Conservation (phyloP, 2,797 vertebrate genomes). For the Diceros bicornis region DNA sequence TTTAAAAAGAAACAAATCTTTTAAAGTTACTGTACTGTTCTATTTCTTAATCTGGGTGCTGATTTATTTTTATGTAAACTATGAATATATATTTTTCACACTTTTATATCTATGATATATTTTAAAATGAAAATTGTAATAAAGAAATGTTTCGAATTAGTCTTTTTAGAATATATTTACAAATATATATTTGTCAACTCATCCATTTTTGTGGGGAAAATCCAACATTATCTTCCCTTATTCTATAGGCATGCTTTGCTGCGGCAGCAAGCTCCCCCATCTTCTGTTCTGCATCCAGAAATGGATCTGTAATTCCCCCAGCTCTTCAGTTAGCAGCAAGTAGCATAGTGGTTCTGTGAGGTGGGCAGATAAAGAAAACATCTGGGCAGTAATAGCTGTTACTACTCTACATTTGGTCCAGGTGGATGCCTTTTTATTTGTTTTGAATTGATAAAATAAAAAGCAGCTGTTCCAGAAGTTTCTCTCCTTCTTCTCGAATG, state of each 20-base stretch:
- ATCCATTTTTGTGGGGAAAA: background rate
- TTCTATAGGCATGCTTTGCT: background rate
- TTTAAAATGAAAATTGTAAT: background rate
- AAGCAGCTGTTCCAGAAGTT: background rate
- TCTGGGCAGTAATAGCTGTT: background rate
- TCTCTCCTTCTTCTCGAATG: background rate
- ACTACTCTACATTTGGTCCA: background rate
- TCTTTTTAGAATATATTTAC: background rate
- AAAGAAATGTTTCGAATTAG: background rate
- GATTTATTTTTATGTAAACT: constrained; percentile 14
- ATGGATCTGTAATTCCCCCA: background rate
- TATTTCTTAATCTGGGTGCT: background rate
- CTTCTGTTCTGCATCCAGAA: background rate
- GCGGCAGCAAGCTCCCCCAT: background rate
- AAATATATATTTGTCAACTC: background rate
- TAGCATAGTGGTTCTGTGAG: background rate
- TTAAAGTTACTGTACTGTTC: background rate
- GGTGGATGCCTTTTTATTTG: background rate
- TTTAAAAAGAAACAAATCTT: constrained; percentile 55
- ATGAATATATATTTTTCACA: background rate
- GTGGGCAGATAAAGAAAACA: background rate
- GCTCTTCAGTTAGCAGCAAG: background rate
- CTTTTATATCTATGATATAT: background rate
- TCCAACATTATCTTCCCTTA: rapidly evolving
- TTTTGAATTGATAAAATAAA: background rate